Evolutionary conservation across 2,888 invertebrate species (phyloP), one percentile per base, ranked within the genome.

Genomic region (Synergus umbraculus): DNA sequence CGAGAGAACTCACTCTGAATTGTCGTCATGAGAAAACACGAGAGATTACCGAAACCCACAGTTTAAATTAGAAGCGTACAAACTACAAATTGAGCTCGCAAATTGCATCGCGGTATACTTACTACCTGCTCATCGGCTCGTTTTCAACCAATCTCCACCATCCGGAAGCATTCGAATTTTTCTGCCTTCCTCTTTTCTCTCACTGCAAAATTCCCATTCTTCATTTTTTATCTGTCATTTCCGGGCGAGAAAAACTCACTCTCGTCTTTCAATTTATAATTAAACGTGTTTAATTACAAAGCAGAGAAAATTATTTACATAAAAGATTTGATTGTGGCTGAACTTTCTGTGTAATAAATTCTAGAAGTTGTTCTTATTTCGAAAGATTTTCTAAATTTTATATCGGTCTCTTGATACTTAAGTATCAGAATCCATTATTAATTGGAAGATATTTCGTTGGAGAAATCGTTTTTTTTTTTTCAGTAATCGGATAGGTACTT

Each of bases 11-110:
- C 84, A 82, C 80, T 77, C 87, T 87, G 85, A 83, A 89, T 87
- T 87, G 87, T 85, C 87, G 87, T 88, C 89, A 88, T 88, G 89
- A 89, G 90, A 90, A 89, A 86, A 88, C 86, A 80, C 86, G 86
- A 85, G 87, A 87, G 87, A 89, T 90, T 89, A 89, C 89, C 90
- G 85, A 90, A 90, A 89, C 89, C 90, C 90, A 84, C 89, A 89
- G 89, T 89, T 90, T 87, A 89, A 90, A 90, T 90, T 90, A 89
- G 90, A 88, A 88, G 88, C 87, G 86, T 86, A 87, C 87, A 87
- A 87, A 87, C 85, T 87, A 80, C 87, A 89, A 89, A 90, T 90
- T 88, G 89, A 88, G 87, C 84, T 85, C 81, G 88, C 84, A 89
- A 90, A 90, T 90, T 90, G 87, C 89, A 82, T 87, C 85, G 87